These are phyloP conservation scores for Polylopha cassiicola DNA, from an alignment of 2,888 invertebrate species.

Conservation along the genomic window DNA sequence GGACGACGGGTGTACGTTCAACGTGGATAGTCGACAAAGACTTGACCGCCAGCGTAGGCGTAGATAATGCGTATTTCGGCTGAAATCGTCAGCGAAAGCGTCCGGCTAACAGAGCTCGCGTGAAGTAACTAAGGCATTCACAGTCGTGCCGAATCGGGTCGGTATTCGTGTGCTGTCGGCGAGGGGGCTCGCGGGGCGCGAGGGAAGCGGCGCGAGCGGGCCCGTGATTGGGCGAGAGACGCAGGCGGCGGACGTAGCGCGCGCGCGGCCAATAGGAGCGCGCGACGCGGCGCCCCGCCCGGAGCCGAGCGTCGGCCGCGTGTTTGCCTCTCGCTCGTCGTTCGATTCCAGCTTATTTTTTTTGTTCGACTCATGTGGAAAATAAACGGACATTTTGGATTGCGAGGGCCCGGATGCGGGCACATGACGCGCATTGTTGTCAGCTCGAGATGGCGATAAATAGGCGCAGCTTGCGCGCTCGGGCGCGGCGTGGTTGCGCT, in stretches of 20 bases:
- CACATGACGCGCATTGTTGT: conserved; percentile 53
- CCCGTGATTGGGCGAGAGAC: conserved; percentile 46
- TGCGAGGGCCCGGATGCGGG: conserved; percentile 69
- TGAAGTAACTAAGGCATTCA: conserved; percentile 76
- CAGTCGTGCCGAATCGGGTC: conserved; percentile 74
- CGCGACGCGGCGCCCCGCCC: conserved; percentile 59
- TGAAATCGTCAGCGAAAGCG: conserved; percentile 59
- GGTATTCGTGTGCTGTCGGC: conserved; percentile 74
- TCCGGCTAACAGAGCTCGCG: conserved; percentile 60
- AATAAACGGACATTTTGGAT: conserved; percentile 77
- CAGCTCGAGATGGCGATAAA: conserved; percentile 70
- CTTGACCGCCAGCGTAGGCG: neutral
- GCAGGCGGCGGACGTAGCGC: conserved; percentile 61
- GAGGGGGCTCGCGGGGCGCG: conserved; percentile 60
- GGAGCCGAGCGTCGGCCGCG: conserved; percentile 38
- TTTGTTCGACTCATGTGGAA: conserved; percentile 63
- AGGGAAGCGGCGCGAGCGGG: conserved; percentile 45
- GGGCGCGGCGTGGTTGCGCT: conserved; percentile 29
- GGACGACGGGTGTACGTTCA: conserved; percentile 9
- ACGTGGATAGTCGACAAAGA: conserved; percentile 18
- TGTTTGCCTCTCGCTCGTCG: conserved; percentile 52
- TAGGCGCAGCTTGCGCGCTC: conserved; percentile 61
- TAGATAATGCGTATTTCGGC: conserved; percentile 37
- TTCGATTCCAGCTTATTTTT: conserved; percentile 58
- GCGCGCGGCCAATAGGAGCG: conserved; percentile 49